Conservation (phyloP, 2,888 invertebrate species). For the Gasteruption jaculator region DNA sequence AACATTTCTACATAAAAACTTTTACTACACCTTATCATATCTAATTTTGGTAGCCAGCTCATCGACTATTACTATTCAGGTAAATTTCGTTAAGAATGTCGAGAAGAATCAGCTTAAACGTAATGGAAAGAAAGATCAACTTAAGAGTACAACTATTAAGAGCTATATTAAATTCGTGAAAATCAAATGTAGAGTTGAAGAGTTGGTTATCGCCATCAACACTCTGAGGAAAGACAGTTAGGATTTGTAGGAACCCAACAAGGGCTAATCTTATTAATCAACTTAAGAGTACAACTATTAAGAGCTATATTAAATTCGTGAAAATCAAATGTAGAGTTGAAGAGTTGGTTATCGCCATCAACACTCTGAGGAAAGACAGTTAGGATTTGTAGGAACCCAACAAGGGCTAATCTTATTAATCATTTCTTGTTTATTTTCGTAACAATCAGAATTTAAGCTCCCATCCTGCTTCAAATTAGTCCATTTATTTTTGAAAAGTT, state of each 20-base stretch:
- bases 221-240: too few relatives aligned
- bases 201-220: too few relatives aligned
- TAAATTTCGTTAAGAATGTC: conserved; percentile 8
- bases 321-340: neutral
- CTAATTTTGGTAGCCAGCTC: too few relatives aligned
- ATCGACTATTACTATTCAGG: neutral
- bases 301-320: conserved; percentile 5
- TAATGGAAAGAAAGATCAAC: neutral
- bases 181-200: too few relatives aligned
- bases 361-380: neutral
- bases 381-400: conserved; percentile 2
- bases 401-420: conserved; percentile 5
- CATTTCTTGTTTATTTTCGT: neutral
- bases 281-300: too few relatives aligned
- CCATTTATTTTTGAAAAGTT: too few relatives aligned
- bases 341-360: conserved; percentile 4
- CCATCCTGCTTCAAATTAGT: too few relatives aligned
- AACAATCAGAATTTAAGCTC: neutral
- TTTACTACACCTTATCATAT: too few relatives aligned
- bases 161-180: too few relatives aligned
- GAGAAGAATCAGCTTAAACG: conserved; percentile 1
- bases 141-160: neutral
- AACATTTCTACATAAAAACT: too few relatives aligned
- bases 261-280: too few relatives aligned
- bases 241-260: too few relatives aligned